Conservation (phyloP, 2,888 invertebrate genomes). For the Hypomecis atomaria region DNA sequence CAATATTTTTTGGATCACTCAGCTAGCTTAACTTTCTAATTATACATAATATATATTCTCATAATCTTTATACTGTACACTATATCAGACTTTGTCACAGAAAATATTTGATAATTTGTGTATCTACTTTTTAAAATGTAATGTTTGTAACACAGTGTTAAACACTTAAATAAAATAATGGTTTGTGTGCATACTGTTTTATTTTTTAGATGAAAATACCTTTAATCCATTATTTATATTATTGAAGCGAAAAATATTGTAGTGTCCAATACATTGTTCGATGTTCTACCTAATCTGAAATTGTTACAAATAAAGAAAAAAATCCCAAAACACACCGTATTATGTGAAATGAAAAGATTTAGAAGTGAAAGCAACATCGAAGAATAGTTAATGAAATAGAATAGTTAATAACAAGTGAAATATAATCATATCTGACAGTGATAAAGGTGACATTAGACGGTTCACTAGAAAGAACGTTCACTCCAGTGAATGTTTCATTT, state of each 20-base stretch:
- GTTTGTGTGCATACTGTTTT: constrained; percentile 46
- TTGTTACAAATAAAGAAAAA: neutral
- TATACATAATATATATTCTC: neutral
- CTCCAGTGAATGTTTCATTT: too few relatives aligned
- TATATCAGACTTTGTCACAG: constrained; percentile 24
- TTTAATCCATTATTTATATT: neutral
- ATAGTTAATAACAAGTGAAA: too few relatives aligned
- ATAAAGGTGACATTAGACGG: too few relatives aligned
- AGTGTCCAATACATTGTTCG: too few relatives aligned
- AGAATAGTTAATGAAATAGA: neutral
- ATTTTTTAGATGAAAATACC: constrained; percentile 15
- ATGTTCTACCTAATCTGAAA: too few relatives aligned
- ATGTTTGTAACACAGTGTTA: constrained; percentile 46
- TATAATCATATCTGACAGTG: too few relatives aligned
- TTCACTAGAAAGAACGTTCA: too few relatives aligned
- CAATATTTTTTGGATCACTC: constrained; percentile 2
- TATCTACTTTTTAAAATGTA: constrained; percentile 14
- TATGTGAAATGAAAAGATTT: too few relatives aligned
- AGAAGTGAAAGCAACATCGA: neutral
- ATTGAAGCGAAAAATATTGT: neutral
- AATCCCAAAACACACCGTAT: neutral
- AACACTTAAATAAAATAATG: constrained; percentile 52
- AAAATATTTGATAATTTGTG: constrained; percentile 13
- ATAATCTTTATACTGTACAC: constrained; percentile 11
- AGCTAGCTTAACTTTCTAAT: constrained; percentile 25